phyloP scores from a whole-genome alignment of 2,797 vertebrate species.

The Heteromormyrus szaboi region DNA sequence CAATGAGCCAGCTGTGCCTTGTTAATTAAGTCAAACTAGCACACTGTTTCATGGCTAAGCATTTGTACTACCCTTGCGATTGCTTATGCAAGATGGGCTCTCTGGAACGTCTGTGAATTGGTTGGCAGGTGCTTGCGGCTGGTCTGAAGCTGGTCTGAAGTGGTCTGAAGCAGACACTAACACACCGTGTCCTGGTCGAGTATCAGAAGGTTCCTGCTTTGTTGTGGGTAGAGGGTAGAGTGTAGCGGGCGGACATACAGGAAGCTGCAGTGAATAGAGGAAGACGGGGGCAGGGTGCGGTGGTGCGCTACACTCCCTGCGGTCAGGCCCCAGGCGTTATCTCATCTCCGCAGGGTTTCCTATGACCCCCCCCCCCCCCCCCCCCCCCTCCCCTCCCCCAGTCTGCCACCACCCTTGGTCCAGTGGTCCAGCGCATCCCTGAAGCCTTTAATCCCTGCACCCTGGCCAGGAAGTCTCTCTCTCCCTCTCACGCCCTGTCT shows the following conservation, averaged over 20 bases:
- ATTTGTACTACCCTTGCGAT: background rate
- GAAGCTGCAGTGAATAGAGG: slow-evolving; percentile 63
- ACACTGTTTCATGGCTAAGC: background rate
- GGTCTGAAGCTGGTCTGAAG: background rate
- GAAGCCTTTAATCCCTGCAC: background rate
- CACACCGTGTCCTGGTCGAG: background rate
- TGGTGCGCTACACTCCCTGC: slow-evolving; percentile 46
- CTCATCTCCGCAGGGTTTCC: slow-evolving; percentile 56
- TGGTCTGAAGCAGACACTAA: background rate
- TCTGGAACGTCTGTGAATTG: background rate
- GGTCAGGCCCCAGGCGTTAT: slow-evolving; percentile 47
- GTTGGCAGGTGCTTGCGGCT: background rate
- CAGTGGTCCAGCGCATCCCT: background rate
- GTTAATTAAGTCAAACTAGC: background rate
- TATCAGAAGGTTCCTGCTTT: background rate
- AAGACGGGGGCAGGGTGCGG: slow-evolving; percentile 54
- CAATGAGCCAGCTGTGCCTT: background rate
- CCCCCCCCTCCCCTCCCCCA: slow-evolving; percentile 25
- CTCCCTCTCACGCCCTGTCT: slow-evolving; percentile 10
- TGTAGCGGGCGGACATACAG: slow-evolving; percentile 43
- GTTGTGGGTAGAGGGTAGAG: slow-evolving; percentile 21
- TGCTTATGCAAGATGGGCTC: background rate
- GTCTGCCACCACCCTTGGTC: background rate
- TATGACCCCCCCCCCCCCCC: slow-evolving; percentile 30
- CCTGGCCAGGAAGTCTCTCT: slow-evolving; percentile 5